Percentiles rank a stretch among this genome's conserved stretches.
These are phyloP conservation scores for Orientallactaga sibirica DNA, from an alignment of 2,797 vertebrate genomes.

Conservation along the genomic window DNA sequence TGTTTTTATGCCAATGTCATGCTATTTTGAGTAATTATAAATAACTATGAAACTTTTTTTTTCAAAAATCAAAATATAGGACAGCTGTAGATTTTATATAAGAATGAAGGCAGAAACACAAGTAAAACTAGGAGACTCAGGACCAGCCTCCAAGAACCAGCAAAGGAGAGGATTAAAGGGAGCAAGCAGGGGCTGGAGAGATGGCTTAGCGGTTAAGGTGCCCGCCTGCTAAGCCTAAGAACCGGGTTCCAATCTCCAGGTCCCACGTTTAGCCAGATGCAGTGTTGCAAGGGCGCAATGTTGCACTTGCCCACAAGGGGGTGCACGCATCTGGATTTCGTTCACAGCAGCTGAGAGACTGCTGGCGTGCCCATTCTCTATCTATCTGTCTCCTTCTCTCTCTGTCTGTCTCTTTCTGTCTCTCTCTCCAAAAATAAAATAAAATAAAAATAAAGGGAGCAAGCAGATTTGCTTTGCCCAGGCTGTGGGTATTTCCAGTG, in stretches of 20 bases:
- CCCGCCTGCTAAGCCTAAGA: no score
- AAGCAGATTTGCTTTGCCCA: neutral
- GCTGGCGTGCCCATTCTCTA: no score
- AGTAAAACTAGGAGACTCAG: neutral
- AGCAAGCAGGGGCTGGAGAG: neutral
- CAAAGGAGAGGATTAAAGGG: neutral
- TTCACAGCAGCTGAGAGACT: no score
- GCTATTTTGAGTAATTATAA: neutral
- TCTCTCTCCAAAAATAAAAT: no score
- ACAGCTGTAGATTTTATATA: neutral
- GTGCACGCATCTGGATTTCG: no score
- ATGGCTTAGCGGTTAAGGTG: no score
- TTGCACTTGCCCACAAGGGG: no score
- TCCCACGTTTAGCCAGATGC: no score
- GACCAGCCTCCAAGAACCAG: neutral
- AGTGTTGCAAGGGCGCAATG: no score
- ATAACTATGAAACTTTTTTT: neutral
- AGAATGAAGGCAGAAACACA: neutral
- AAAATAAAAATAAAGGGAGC: neutral
- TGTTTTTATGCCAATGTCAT: neutral
- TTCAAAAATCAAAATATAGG: constrained; percentile 35
- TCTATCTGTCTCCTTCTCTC: no score
- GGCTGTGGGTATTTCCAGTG: neutral
- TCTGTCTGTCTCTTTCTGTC: no score
- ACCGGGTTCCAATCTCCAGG: no score